Conservation (phyloP, 2,888 invertebrate genomes). For the Drosophila formosana region DNA sequence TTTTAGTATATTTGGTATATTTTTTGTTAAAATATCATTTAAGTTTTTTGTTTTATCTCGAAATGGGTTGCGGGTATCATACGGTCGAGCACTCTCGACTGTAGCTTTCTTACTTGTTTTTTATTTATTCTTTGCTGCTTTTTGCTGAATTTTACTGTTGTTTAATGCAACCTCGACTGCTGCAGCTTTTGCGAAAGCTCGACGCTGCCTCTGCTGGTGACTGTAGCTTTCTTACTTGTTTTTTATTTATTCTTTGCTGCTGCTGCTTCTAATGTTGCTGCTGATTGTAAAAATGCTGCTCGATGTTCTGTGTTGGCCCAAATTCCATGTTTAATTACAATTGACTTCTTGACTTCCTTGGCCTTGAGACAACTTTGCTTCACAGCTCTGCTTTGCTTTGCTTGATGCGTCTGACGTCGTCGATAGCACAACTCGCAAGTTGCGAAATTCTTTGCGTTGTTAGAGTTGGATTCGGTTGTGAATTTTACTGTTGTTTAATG, state of each 20-base stretch:
- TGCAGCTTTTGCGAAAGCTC: conserved; percentile 72
- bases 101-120: no score
- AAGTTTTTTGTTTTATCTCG: no score
- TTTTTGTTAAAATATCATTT: no score
- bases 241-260: conserved; percentile 71
- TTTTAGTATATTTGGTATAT: no score
- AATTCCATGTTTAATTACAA: conserved; percentile 85
- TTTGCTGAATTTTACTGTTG: conserved; percentile 10
- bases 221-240: no score
- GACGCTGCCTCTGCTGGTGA: conserved; percentile 35
- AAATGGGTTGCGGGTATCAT: no score
- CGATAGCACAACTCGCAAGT: conserved; percentile 43
- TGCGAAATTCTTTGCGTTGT: conserved; percentile 65
- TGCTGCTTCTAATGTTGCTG: conserved; percentile 55
- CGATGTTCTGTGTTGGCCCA: conserved; percentile 81
- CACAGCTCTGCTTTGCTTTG: no score
- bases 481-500: conserved; percentile 16
- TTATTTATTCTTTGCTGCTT: no score
- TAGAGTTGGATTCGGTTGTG: no score
- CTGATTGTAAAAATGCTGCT: conserved; percentile 71
- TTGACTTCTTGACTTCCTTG: conserved; percentile 65
- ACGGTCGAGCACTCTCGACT: no score
- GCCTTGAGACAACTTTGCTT: conserved; percentile 55
- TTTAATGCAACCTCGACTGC: conserved; percentile 35
- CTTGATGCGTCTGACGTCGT: conserved; percentile 46